A percentile compares a stretch with the other conserved stretches of the same genome.
Evolutionary conservation across 1,140 invertebrate species (phyloP).

Genomic region (Galendromus occidentalis): DNA sequence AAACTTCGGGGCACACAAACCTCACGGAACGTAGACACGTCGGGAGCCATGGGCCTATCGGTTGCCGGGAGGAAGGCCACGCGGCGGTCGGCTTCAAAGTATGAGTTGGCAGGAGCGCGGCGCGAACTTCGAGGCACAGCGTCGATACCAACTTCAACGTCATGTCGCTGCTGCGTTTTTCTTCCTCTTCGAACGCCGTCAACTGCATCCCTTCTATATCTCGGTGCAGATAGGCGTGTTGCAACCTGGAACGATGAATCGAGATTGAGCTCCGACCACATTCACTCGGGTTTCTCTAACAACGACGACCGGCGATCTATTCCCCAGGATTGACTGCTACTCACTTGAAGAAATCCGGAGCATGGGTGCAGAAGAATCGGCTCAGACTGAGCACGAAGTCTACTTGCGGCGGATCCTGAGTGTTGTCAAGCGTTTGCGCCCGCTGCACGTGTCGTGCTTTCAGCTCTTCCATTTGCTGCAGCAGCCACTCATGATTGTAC

Average conservation of each 20-base stretch:
- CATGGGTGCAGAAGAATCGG: conserved; percentile 3
- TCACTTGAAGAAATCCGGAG: conserved; percentile 3
- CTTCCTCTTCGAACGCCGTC: conserved; percentile 40
- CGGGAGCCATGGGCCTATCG: conserved; percentile 45
- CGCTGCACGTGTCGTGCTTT: conserved; percentile 35
- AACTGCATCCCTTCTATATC: conserved; percentile 45
- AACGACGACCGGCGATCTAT: no score
- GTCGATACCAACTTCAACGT: conserved; percentile 29
- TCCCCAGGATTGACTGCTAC: not conserved
- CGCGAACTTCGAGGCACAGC: conserved; percentile 24
- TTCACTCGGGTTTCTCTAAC: no score
- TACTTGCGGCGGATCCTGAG: not conserved
- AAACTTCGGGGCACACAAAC: conserved; percentile 18
- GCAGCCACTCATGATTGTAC: conserved; percentile 52
- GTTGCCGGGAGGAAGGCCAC: conserved; percentile 26
- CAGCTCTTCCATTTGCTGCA: conserved; percentile 39
- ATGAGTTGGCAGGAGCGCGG: conserved; percentile 24
- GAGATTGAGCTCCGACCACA: no score
- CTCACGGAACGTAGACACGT: conserved; percentile 49
- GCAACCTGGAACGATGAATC: not conserved
- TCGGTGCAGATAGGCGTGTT: conserved; percentile 20
- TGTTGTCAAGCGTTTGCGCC: conserved; percentile 8
- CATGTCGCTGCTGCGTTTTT: conserved; percentile 43
- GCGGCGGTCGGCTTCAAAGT: conserved; percentile 21
- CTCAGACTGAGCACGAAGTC: not conserved